These are phyloP conservation scores for Dione juno DNA, from an alignment of 2,888 invertebrate genomes.

Conservation along the genomic window DNA sequence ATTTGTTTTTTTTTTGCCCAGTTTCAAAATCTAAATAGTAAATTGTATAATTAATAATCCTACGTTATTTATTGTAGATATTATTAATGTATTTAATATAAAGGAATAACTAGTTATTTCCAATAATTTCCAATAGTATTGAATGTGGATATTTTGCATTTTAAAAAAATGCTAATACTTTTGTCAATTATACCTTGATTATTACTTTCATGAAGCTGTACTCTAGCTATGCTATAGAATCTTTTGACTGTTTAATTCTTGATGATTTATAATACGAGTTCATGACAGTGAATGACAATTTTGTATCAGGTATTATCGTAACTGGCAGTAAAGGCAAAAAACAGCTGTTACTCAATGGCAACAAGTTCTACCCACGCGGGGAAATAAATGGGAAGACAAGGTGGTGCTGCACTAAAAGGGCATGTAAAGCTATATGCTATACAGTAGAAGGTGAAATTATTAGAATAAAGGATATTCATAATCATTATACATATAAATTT, in stretches of 20 bases:
- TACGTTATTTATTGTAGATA: neutral
- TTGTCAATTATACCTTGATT: neutral
- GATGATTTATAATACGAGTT: neutral
- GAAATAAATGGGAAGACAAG: conserved; percentile 41
- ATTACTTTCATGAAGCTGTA: too few species aligned
- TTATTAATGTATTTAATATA: neutral
- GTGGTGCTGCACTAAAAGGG: conserved; percentile 54
- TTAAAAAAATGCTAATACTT: neutral
- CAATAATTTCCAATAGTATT: too few species aligned
- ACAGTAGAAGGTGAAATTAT: conserved; percentile 45
- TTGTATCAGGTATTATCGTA: conserved; percentile 50
- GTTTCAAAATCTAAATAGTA: neutral
- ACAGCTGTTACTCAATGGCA: conserved; percentile 51
- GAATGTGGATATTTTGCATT: neutral
- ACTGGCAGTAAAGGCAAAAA: conserved; percentile 49
- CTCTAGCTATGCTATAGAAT: too few species aligned
- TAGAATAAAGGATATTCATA: conserved; percentile 34
- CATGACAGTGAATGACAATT: neutral
- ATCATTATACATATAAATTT: conserved; percentile 14
- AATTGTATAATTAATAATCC: too few species aligned
- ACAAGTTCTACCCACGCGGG: conserved; percentile 53
- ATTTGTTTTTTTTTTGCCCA: neutral
- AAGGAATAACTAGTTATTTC: too few species aligned
- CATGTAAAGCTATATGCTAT: conserved; percentile 51
- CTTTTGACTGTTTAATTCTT: neutral